Evolutionary conservation across 2,888 invertebrate species (phyloP).

Genomic region (Drosophila eohydei): DNA sequence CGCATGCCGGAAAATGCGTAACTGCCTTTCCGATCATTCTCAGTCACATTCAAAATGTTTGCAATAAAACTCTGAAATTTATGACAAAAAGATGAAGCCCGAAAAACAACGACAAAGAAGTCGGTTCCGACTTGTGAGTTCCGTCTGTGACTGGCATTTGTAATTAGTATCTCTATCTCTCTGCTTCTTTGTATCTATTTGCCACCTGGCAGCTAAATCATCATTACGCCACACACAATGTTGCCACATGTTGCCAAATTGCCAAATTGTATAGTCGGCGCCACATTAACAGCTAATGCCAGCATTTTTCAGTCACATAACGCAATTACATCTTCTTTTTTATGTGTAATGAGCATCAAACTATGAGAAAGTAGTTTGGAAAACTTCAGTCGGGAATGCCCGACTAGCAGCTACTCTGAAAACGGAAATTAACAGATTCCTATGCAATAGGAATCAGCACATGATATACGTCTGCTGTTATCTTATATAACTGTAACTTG

Average conservation of each 20-base stretch:
- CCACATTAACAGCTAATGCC: constrained; percentile 19
- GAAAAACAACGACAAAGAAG: constrained; percentile 25
- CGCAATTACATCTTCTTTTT: constrained; percentile 3
- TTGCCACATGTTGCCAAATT: constrained; percentile 32
- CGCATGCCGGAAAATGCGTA: constrained; percentile 33
- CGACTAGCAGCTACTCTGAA: neutral
- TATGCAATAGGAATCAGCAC: too few relatives aligned
- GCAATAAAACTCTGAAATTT: constrained; percentile 55
- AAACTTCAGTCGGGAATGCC: too few relatives aligned
- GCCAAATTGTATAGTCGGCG: constrained; percentile 15
- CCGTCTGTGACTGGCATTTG: constrained; percentile 65
- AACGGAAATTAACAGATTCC: too few relatives aligned
- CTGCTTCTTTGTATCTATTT: neutral
- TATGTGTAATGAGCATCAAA: neutral
- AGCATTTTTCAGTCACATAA: constrained; percentile 15
- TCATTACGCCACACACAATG: constrained; percentile 27
- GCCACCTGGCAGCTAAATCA: constrained; percentile 41
- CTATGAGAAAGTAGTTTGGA: neutral
- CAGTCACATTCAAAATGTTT: constrained; percentile 30
- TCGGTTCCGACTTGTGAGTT: constrained; percentile 14
- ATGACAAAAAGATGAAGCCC: constrained; percentile 34
- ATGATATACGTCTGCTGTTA: too few relatives aligned
- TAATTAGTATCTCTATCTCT: constrained; percentile 55
- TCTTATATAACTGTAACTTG: too few relatives aligned
- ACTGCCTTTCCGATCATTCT: constrained; percentile 48